Conservation (phyloP, 2,888 invertebrate genomes). For the Luperina nickerlii region DNA sequence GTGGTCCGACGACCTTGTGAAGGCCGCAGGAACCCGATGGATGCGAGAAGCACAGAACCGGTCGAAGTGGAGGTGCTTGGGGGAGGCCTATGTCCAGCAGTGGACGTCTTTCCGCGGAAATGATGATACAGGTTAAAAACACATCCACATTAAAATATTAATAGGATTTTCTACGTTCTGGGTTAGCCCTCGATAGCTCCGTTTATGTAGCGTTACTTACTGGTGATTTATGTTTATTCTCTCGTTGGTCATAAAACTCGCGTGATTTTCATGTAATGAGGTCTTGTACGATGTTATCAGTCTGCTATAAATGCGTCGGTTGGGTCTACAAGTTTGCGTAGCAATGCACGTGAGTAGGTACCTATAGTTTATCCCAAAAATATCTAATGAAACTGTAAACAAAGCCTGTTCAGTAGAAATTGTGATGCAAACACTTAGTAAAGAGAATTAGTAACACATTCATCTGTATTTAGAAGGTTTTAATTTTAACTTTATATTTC, state of each 20-base stretch:
- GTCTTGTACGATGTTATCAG: constrained; percentile 39
- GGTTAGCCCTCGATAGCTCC: no score
- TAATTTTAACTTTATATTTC: not conserved
- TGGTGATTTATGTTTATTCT: not conserved
- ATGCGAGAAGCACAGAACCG: no score
- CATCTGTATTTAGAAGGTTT: no score
- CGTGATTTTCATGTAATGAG: constrained; percentile 26
- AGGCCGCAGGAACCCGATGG: no score
- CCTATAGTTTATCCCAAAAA: not conserved
- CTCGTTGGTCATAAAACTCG: constrained; percentile 22
- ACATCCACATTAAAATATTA: no score
- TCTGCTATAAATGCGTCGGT: not conserved
- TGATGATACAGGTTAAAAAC: no score
- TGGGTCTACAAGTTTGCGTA: not conserved
- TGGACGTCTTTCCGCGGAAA: no score
- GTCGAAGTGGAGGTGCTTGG: no score
- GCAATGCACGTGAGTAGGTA: not conserved
- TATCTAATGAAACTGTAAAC: not conserved
- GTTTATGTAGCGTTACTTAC: constrained; percentile 26
- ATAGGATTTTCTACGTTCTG: not conserved
- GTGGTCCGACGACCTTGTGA: no score
- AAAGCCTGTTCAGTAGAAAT: not conserved
- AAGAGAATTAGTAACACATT: not conserved
- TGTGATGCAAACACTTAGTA: no score
- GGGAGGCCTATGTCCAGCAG: no score